Percentiles rank a stretch among this genome's conserved stretches.
Evolutionary conservation across 2,888 invertebrate species (phyloP).

Genomic region (Hemistola chrysoprasaria): DNA sequence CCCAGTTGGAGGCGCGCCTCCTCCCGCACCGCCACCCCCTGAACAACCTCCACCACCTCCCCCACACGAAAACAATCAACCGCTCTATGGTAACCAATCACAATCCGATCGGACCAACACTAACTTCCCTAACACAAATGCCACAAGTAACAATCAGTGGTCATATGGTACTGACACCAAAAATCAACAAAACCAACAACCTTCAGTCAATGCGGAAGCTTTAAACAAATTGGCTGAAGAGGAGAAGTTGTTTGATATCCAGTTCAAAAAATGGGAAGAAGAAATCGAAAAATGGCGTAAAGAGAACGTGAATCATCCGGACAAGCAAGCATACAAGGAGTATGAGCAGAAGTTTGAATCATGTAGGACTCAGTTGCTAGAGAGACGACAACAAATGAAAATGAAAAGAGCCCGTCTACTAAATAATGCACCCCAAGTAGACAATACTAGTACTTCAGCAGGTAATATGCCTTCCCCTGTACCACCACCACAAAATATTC

Average conservation of each 20-base stretch:
- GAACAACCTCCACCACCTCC: slow-evolving; percentile 59
- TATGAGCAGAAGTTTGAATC: slow-evolving; percentile 95
- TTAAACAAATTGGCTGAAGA: slow-evolving; percentile 80
- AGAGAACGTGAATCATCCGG: slow-evolving; percentile 95
- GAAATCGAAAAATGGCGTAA: slow-evolving; percentile 96
- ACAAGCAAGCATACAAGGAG: slow-evolving; percentile 91
- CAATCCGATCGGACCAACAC: slow-evolving; percentile 25
- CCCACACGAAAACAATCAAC: slow-evolving; percentile 71
- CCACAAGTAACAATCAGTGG: slow-evolving; percentile 53
- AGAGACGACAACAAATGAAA: slow-evolving; percentile 91
- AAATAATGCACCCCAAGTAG: slow-evolving; percentile 38
- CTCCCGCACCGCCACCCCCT: slow-evolving; percentile 48
- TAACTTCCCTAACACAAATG: slow-evolving; percentile 35
- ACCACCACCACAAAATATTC: slow-evolving; percentile 37
- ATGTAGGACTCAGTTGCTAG: slow-evolving; percentile 89
- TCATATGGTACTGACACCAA: slow-evolving; percentile 40
- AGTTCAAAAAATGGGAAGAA: slow-evolving; percentile 95
- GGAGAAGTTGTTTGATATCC: slow-evolving; percentile 92
- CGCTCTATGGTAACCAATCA: slow-evolving; percentile 45
- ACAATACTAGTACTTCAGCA: slow-evolving; percentile 29
- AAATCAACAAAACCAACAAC: slow-evolving; percentile 15
- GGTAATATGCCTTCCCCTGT: slow-evolving; percentile 42
- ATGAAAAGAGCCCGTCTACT: slow-evolving; percentile 78
- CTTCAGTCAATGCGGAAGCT: slow-evolving; percentile 57
- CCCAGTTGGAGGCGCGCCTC: slow-evolving; percentile 49